Base-by-base conservation (phyloP, 2,113 vertebrate species). In the Phocoena sinus region DNA sequence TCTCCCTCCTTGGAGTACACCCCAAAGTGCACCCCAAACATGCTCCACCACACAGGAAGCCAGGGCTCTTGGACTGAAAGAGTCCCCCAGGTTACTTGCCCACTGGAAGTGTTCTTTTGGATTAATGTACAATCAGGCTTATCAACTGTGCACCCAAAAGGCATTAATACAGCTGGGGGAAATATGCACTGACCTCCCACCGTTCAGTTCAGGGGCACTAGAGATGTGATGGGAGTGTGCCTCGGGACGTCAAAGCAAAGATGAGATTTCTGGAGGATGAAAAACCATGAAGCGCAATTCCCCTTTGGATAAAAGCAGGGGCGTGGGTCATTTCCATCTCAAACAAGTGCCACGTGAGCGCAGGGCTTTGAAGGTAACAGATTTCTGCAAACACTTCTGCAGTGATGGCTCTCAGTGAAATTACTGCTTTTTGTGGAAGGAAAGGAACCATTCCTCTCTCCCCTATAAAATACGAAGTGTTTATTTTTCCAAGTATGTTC, bases 401-500 rank as follows among this genome's bases (percentile, higher is more conserved):
- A 81, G 36, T 18, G 58, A 58, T 2, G 18, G 62, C 50, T 84
- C 38, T 58, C 80, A 41, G 53, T 38, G 50, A 76, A 97, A 92
- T 91, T 11, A 62, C 47, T 41, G 44, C 38, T 81, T 92, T 85
- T 28, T 96, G 62, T 8, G 18, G 60, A 82, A 58, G 47, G 13
- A 94, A 92, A 95, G 41, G 70, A 89, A 77, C 41, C 33, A 31
- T 56, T 65, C 50, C 6, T 41, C 23, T 23, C 47, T 62, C 38
- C 44, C 53, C 47, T 53, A 60, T 3, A 28, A 50, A 85, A 62
- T 6, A 26, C 20, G 11, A 83, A 93, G 76, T 58, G 23, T 58
- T 94, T 85, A 47, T 53, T 94, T 95, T 96, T 93, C 71, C 53
- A 93, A 63, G 20, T 50, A 70, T 47, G 17, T 60, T 79, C 93